A percentile compares a stretch with the other conserved stretches of the same genome.
Evolutionary conservation across 2,113 vertebrate genomes (phyloP).

Genomic region (Thymallus thymallus): DNA sequence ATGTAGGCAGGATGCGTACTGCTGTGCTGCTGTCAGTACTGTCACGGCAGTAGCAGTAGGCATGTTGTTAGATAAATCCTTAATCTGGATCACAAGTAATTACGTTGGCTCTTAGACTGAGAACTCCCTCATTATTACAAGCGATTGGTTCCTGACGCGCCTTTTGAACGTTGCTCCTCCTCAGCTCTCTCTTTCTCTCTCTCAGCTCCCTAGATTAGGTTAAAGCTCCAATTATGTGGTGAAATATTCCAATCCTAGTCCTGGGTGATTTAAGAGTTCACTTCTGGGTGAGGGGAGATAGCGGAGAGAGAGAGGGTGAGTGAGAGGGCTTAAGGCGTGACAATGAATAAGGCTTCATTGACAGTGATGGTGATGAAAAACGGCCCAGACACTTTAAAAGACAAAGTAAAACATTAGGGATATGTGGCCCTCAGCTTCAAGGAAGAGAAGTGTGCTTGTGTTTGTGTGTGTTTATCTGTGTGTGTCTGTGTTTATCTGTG

Average conservation of each 20-base stretch:
- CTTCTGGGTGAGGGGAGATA: constrained; percentile 63
- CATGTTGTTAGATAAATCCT: constrained; percentile 37
- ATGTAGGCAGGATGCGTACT: neutral
- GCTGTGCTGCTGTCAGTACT: constrained; percentile 43
- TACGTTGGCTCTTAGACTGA: constrained; percentile 62
- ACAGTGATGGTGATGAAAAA: constrained; percentile 68
- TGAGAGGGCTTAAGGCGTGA: constrained; percentile 51
- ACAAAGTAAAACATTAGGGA: constrained; percentile 55
- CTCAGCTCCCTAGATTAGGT: constrained; percentile 65
- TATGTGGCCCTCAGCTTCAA: constrained; percentile 21
- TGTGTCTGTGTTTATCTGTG: neutral
- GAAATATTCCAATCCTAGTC: constrained; percentile 74
- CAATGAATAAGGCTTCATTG: constrained; percentile 63
- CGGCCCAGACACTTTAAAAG: constrained; percentile 54
- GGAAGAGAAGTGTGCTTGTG: constrained; percentile 1
- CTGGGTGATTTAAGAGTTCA: constrained; percentile 70
- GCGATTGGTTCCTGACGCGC: constrained; percentile 62
- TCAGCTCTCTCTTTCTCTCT: neutral
- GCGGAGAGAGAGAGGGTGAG: constrained; percentile 32
- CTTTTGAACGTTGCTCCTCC: constrained; percentile 58
- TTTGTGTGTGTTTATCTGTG: constrained; percentile 7
- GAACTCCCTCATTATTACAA: constrained; percentile 67
- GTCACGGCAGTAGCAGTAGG: constrained; percentile 36
- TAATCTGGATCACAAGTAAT: constrained; percentile 70
- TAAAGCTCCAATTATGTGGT: constrained; percentile 69